A percentile compares a stretch with the other conserved stretches of the same genome.
Conservation (phyloP, 2,888 invertebrate genomes). For the Aspidiotus rigidus region DNA sequence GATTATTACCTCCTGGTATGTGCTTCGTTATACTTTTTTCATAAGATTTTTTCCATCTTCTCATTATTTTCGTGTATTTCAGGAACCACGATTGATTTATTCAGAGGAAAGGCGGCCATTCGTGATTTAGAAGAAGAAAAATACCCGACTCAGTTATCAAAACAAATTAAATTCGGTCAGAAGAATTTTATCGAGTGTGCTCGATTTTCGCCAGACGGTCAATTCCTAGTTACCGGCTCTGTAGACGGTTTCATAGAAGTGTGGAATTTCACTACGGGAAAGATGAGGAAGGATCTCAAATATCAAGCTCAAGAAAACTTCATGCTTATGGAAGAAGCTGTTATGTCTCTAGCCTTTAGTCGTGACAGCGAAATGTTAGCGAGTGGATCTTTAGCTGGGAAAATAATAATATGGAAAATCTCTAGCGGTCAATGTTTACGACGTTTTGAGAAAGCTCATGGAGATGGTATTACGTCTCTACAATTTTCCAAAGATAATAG, state of each 20-base stretch:
- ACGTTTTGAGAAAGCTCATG: constrained; percentile 89
- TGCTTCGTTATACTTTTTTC: neutral
- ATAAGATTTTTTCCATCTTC: neutral
- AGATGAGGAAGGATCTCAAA: constrained; percentile 96
- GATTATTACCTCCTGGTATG: constrained; percentile 74
- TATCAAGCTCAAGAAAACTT: constrained; percentile 99
- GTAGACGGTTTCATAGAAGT: constrained; percentile 99
- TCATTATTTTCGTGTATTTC: constrained; percentile 32
- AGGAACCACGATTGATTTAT: constrained; percentile 96
- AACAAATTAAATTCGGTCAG: constrained; percentile 92
- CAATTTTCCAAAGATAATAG: constrained; percentile 93
- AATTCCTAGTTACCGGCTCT: constrained; percentile 94
- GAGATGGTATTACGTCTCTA: constrained; percentile 92
- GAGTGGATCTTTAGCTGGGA: constrained; percentile 86
- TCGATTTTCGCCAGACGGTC: constrained; percentile 95
- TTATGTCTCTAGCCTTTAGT: constrained; percentile 85
- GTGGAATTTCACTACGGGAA: constrained; percentile 99
- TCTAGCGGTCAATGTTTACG: constrained; percentile 89
- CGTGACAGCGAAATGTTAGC: constrained; percentile 97
- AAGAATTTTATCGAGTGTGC: constrained; percentile 97
- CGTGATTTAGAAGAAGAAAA: constrained; percentile 97
- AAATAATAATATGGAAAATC: constrained; percentile 87
- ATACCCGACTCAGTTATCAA: constrained; percentile 88
- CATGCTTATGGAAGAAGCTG: constrained; percentile 99
- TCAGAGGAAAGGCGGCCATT: constrained; percentile 97